These are phyloP conservation scores for Heliconius erato DNA, from an alignment of 2,888 invertebrate genomes.

Conservation along the genomic window DNA sequence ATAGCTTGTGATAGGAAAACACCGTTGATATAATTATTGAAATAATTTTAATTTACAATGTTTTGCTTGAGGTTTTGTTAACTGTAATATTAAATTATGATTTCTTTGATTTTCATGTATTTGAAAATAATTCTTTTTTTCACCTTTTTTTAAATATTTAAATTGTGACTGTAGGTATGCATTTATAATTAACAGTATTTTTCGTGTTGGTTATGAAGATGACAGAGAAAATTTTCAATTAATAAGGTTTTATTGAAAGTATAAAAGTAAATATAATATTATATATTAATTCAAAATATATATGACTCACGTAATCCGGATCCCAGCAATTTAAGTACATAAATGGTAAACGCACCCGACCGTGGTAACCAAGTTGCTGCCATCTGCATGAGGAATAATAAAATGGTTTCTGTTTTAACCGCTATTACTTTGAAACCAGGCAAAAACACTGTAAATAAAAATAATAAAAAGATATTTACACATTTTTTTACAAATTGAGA, in stretches of 20 bases:
- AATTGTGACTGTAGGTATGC: no score
- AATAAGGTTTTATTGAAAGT: no score
- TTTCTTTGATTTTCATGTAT: no score
- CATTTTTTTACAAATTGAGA: no score
- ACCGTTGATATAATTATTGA: not conserved
- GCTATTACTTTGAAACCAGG: not conserved
- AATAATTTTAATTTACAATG: not conserved
- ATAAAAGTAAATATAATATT: not conserved
- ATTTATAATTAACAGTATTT: no score
- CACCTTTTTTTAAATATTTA: no score
- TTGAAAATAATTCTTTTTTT: no score
- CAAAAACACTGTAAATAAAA: not conserved
- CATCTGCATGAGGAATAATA: slow-evolving; percentile 33
- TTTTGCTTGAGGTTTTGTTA: no score
- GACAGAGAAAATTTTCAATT: no score
- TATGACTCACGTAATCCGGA: slow-evolving; percentile 48
- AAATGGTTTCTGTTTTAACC: slow-evolving; percentile 25
- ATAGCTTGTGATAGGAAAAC: not conserved
- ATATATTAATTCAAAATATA: slow-evolving; percentile 5
- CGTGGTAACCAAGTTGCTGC: slow-evolving; percentile 36
- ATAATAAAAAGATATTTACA: no score
- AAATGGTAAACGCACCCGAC: slow-evolving; percentile 40
- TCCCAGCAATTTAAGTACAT: slow-evolving; percentile 48
- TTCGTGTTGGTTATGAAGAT: no score
- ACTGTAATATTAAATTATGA: no score